Evolutionary conservation across 2,797 vertebrate genomes (phyloP).

Genomic region (Periparus ater): DNA sequence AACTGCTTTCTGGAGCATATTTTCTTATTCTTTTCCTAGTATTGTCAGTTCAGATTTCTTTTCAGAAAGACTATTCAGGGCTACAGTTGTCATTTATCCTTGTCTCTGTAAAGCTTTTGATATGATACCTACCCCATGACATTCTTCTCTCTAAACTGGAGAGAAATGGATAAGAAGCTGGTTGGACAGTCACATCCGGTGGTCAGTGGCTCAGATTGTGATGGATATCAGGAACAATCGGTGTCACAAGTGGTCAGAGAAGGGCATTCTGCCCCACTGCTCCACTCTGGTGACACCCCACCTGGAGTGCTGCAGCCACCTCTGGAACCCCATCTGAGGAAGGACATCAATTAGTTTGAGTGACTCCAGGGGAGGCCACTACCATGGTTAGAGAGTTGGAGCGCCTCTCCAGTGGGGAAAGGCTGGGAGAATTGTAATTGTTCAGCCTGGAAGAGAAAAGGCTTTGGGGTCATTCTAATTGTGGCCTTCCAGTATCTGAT

Average conservation of each 20-base stretch:
- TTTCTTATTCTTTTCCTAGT: neutral
- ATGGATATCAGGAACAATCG: neutral
- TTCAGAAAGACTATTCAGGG: neutral
- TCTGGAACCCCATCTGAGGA: neutral
- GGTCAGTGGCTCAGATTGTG: neutral
- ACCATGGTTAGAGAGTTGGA: accelerated
- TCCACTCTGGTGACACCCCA: neutral
- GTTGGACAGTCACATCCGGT: neutral
- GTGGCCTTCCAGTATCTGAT: neutral
- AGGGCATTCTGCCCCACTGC: neutral
- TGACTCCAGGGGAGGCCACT: neutral
- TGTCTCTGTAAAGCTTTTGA: neutral
- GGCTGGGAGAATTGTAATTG: neutral
- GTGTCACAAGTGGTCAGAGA: neutral
- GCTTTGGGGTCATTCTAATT: neutral
- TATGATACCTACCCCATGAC: accelerated
- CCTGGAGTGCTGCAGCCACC: neutral
- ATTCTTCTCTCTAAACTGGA: neutral
- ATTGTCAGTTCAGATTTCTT: neutral
- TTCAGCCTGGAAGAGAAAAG: neutral
- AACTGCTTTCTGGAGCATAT: neutral
- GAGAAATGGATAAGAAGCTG: neutral
- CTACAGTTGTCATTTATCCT: neutral
- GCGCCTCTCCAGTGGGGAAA: neutral
- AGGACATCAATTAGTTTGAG: neutral